Conservation (phyloP, 2,797 vertebrate species). For the Premnoplex brunnescens region DNA sequence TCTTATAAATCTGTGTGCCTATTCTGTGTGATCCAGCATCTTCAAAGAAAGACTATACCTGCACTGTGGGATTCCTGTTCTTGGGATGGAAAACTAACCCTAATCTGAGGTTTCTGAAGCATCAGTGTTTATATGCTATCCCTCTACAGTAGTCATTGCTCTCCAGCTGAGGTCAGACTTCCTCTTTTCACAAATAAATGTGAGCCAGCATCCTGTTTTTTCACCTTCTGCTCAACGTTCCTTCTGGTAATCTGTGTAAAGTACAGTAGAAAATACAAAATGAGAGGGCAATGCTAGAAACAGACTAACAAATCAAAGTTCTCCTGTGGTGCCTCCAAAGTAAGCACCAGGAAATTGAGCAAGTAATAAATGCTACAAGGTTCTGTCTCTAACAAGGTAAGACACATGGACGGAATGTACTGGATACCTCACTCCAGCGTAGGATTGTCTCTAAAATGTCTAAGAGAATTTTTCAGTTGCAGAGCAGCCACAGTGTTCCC, state of each 20-base stretch:
- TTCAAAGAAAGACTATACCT: background rate
- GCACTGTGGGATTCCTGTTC: background rate
- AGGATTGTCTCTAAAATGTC: background rate
- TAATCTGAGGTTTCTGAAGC: background rate
- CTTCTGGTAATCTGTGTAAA: background rate
- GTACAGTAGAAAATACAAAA: background rate
- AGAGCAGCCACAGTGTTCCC: background rate
- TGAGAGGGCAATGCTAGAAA: background rate
- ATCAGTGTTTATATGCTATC: background rate
- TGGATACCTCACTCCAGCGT: background rate
- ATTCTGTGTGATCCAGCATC: background rate
- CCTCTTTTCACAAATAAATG: background rate
- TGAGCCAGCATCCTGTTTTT: background rate
- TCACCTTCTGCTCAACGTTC: background rate
- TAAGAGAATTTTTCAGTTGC: background rate
- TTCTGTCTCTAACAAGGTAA: background rate
- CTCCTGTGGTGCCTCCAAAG: background rate
- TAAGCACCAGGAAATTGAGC: background rate
- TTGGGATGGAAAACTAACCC: slow-evolving; percentile 4
- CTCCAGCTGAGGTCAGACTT: background rate
- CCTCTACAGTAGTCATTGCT: background rate
- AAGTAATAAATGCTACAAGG: background rate
- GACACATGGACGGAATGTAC: background rate
- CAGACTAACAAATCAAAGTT: background rate
- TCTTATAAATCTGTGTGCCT: background rate